phyloP scores from a whole-genome alignment of 2,113 vertebrate species.

The Macquaria ambigua region DNA sequence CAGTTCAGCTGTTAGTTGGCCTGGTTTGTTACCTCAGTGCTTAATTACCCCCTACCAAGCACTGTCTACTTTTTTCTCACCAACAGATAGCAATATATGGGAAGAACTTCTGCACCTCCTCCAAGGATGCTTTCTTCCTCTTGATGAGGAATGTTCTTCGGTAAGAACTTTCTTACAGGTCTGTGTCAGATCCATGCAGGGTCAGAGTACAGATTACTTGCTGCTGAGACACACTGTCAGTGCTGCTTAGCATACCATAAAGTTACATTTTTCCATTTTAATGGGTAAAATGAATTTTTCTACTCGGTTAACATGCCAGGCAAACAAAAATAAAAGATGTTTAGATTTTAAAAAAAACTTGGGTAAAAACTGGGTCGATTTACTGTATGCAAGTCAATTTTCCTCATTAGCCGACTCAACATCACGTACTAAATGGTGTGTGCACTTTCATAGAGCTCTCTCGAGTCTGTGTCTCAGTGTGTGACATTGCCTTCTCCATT shows the following conservation, averaged over 20 bases:
- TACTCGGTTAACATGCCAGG: background rate
- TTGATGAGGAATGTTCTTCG: slow-evolving; percentile 96
- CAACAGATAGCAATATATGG: slow-evolving; percentile 95
- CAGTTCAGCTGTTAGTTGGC: background rate
- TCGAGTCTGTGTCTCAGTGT: background rate
- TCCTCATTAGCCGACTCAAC: background rate
- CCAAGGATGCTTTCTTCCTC: slow-evolving; percentile 93
- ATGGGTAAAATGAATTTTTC: background rate
- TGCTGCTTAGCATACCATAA: background rate
- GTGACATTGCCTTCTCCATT: background rate
- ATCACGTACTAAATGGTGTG: background rate
- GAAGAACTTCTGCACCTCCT: slow-evolving; percentile 95
- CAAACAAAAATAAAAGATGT: background rate
- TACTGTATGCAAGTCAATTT: background rate
- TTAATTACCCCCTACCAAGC: background rate
- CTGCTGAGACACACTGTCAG: background rate
- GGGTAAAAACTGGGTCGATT: background rate
- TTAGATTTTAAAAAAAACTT: background rate
- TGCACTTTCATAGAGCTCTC: slow-evolving; percentile 1
- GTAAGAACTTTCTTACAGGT: slow-evolving; percentile 77
- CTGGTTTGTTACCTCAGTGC: background rate
- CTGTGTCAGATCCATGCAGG: background rate
- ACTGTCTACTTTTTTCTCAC: background rate
- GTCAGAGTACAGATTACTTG: slow-evolving; percentile 3
- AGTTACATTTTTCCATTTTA: background rate